Evolutionary conservation across 1,140 invertebrate genomes (phyloP).

Genomic region (Drosophila albomicans): DNA sequence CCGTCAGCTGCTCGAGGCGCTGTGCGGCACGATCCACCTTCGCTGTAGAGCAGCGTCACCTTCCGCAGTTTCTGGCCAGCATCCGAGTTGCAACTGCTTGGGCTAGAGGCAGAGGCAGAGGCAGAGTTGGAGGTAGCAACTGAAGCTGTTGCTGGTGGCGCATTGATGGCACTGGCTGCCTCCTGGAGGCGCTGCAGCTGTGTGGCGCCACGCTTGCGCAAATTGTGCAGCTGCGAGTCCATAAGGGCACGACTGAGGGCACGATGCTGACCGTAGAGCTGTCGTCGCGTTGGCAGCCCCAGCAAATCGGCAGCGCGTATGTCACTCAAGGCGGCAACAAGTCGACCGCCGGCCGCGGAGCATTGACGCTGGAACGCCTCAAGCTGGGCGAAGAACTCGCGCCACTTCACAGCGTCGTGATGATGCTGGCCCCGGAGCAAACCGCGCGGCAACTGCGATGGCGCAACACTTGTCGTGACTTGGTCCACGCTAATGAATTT

Average conservation of each 20-base stretch:
- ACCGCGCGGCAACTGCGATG: conserved; percentile 84
- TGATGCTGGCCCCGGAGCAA: conserved; percentile 85
- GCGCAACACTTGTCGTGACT: conserved; percentile 85
- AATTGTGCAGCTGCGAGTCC: conserved; percentile 85
- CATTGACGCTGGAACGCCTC: conserved; percentile 86
- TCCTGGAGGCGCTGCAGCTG: conserved; percentile 86
- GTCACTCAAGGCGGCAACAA: conserved; percentile 86
- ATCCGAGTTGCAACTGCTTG: conserved; percentile 55
- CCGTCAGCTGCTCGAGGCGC: conserved; percentile 86
- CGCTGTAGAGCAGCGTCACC: conserved; percentile 85
- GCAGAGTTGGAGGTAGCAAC: conserved; percentile 10
- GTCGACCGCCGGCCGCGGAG: conserved; percentile 85
- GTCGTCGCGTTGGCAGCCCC: conserved; percentile 85
- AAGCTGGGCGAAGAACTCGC: conserved; percentile 88
- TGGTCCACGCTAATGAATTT: conserved; percentile 85
- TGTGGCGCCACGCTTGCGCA: conserved; percentile 85
- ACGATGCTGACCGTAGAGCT: conserved; percentile 86
- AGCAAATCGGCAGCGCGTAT: conserved; percentile 85
- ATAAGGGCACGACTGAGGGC: conserved; percentile 85
- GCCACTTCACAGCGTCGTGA: conserved; percentile 88
- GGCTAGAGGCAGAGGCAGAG: neutral
- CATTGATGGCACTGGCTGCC: conserved; percentile 76
- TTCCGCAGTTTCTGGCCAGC: conserved; percentile 80
- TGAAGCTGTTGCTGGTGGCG: conserved; percentile 13
- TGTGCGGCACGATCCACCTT: conserved; percentile 86